Evolutionary conservation across 2,888 invertebrate species (phyloP).

Genomic region (Melinopterus prodromus): DNA sequence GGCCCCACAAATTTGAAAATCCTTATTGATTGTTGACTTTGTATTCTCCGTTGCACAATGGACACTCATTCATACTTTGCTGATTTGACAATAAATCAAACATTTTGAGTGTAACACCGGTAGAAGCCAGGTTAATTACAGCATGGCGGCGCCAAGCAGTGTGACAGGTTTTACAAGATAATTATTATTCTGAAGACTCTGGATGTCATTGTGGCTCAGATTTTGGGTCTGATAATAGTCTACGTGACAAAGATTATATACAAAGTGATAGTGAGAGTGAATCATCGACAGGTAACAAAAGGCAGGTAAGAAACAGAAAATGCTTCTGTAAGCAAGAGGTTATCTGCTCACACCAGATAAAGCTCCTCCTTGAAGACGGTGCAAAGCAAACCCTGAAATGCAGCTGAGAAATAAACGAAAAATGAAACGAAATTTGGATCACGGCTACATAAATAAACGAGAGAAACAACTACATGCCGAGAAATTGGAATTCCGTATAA

Average conservation of each 20-base stretch:
- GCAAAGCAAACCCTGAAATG: slow-evolving; percentile 31
- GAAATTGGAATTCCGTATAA: slow-evolving; percentile 18
- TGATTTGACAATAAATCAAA: slow-evolving; percentile 27
- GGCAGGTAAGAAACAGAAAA: slow-evolving; percentile 19
- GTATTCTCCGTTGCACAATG: too few species aligned
- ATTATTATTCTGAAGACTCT: slow-evolving; percentile 19
- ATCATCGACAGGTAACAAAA: slow-evolving; percentile 21
- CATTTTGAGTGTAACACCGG: slow-evolving; percentile 19
- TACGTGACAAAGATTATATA: slow-evolving; percentile 27
- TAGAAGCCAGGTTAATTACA: background rate
- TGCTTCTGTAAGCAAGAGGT: slow-evolving; percentile 7
- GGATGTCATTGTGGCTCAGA: slow-evolving; percentile 12
- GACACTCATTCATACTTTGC: too few species aligned
- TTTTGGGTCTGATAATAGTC: slow-evolving; percentile 22
- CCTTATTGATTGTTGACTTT: too few species aligned
- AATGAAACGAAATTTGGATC: slow-evolving; percentile 32
- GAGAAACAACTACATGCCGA: slow-evolving; percentile 34
- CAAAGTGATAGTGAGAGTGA: slow-evolving; percentile 21
- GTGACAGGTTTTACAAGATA: slow-evolving; percentile 17
- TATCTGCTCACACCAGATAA: background rate
- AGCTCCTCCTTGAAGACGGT: slow-evolving; percentile 30
- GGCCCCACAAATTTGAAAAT: slow-evolving; percentile 14
- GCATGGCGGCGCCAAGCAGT: slow-evolving; percentile 15
- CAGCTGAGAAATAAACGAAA: slow-evolving; percentile 30
- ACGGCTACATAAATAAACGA: slow-evolving; percentile 31